A percentile compares a stretch with the other conserved stretches of the same genome.
phyloP scores from a whole-genome alignment of 2,888 invertebrate genomes.

The Harpalus rufipes region DNA sequence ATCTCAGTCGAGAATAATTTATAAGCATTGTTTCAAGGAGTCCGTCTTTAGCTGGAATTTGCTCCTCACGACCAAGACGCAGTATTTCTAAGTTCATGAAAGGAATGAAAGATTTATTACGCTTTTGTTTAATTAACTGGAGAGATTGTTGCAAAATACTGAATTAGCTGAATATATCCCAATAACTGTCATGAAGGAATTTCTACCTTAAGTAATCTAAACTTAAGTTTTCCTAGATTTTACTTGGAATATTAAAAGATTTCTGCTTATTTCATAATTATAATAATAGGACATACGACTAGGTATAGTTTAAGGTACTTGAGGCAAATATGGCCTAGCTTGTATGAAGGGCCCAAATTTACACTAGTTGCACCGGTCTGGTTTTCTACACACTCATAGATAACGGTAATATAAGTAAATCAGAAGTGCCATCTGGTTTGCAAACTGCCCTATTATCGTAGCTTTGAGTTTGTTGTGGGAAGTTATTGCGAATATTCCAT shows the following conservation, averaged over 20 bases:
- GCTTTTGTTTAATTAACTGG: slow-evolving; percentile 52
- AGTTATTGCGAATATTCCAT: too few species aligned
- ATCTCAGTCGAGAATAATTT: slow-evolving; percentile 53
- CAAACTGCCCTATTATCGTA: too few species aligned
- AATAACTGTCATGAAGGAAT: slow-evolving; percentile 21
- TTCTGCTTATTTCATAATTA: not conserved
- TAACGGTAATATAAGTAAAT: too few species aligned
- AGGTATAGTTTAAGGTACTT: too few species aligned
- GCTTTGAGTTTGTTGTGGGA: too few species aligned
- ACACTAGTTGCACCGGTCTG: too few species aligned
- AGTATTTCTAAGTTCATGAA: slow-evolving; percentile 43
- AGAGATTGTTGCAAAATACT: slow-evolving; percentile 44
- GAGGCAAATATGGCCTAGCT: too few species aligned
- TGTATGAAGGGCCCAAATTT: too few species aligned
- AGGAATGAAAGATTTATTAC: slow-evolving; percentile 42
- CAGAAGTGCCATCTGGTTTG: too few species aligned
- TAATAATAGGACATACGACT: not conserved
- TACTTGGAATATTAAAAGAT: not conserved
- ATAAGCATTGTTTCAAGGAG: slow-evolving; percentile 57
- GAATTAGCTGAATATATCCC: slow-evolving; percentile 42
- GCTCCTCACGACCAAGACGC: slow-evolving; percentile 39
- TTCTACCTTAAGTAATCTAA: not conserved
- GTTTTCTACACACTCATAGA: too few species aligned
- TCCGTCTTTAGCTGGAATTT: slow-evolving; percentile 56
- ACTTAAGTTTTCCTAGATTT: not conserved